Base-by-base conservation (phyloP, 2,888 invertebrate species). In the Podabrus alpinus region DNA sequence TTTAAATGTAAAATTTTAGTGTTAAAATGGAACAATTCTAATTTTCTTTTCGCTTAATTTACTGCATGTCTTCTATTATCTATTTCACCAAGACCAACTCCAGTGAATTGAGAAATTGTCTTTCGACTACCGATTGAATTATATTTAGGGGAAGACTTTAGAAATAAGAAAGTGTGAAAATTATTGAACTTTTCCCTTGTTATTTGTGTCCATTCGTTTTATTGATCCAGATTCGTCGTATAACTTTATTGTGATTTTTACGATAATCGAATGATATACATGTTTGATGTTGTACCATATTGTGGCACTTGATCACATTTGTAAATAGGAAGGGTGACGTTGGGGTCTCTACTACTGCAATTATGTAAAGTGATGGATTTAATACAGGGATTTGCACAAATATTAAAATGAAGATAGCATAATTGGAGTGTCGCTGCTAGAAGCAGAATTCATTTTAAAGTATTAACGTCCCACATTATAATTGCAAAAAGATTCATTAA, bases 331-430 rank as follows among this genome's bases (percentile, higher is more conserved):
- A 60, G 60, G 71, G 64, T 66, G 69, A 59, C 62, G 69, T 64
- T 73, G 62, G 68, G 59, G 59, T 64, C 62, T 60, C 16, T 45
- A 64, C 70, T 66, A 72, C 73, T 73, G 72, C 78, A 79, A 79
- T 79, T 79, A 79, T 78, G 79, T 75, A 79, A 79, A 79, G 79
- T 75, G 77, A 78, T 72, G 78, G 78, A 78, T 79, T 79, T 78
- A 79, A 78, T 75, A 15, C 61, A 62, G 69, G 67, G 67, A 24
- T 67, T 67, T 67, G 67, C 73, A 66, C 66, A 69, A 69, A 73
- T 73, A 73, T 73, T 73, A 73, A 73, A 73, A 73, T 73, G 61
- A 67, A 70, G 66, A 73, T 69, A 68, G 69, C 59, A 61, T 73
- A 73, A 73, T 73, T 73, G 70, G 69, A 73, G 60, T 59, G 64